These are phyloP conservation scores for Trachelus stipa DNA, from an alignment of 2,888 invertebrate species.

Conservation along the genomic window DNA sequence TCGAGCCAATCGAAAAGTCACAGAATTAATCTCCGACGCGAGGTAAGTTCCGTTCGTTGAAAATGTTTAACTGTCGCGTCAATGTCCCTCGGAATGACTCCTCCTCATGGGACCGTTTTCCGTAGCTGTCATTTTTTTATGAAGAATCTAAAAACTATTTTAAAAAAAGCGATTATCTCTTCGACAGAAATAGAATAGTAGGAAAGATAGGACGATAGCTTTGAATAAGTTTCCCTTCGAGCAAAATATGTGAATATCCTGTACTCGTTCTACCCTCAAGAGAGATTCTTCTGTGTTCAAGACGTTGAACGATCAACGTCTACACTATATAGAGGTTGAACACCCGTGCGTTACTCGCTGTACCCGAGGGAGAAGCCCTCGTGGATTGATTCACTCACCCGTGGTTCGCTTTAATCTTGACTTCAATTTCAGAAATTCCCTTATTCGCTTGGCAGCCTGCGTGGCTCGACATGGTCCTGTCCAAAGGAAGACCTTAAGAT, in stretches of 20 bases:
- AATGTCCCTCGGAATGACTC: background rate
- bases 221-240: background rate
- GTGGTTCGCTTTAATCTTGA: conserved; percentile 24
- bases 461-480: background rate
- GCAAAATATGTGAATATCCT: background rate
- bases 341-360: conserved; percentile 6
- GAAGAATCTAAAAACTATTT: background rate
- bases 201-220: background rate
- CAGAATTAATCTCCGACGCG: background rate
- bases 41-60: background rate
- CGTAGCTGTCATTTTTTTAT: background rate
- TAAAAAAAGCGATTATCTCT: background rate
- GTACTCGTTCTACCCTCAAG: background rate
- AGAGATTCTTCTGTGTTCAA: background rate
- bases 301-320: background rate
- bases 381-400: conserved; percentile 26
- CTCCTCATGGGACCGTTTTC: background rate
- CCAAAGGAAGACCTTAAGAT: background rate
- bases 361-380: conserved; percentile 18
- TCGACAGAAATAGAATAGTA: background rate
- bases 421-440: conserved; percentile 17
- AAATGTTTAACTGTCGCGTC: background rate
- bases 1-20: background rate
- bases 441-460: conserved; percentile 3
- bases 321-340: background rate